These are phyloP conservation scores for Drosophila orosa DNA, from an alignment of 1,140 invertebrate species.

Conservation along the genomic window DNA sequence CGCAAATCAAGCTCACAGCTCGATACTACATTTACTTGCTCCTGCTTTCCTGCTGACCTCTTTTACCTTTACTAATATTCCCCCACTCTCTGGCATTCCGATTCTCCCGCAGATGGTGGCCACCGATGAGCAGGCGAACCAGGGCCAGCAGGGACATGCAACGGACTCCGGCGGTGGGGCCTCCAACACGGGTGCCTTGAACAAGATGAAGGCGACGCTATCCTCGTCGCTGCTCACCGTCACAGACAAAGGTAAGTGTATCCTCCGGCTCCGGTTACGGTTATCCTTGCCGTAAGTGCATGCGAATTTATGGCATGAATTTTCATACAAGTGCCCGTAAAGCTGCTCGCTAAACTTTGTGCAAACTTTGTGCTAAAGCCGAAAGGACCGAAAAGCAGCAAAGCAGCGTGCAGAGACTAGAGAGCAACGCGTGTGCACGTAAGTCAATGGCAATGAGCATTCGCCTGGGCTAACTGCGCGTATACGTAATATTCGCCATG, in stretches of 20 bases:
- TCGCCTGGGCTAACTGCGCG: slow-evolving; percentile 50
- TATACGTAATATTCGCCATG: slow-evolving; percentile 58
- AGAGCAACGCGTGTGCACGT: slow-evolving; percentile 33
- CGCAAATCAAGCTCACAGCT: slow-evolving; percentile 54
- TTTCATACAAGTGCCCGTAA: slow-evolving; percentile 70
- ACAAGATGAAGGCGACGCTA: slow-evolving; percentile 91
- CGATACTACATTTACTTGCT: slow-evolving; percentile 35
- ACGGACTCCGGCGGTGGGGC: slow-evolving; percentile 84
- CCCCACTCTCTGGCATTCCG: neutral
- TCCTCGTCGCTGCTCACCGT: slow-evolving; percentile 92
- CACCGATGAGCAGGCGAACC: slow-evolving; percentile 87
- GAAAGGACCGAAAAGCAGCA: slow-evolving; percentile 37
- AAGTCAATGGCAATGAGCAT: slow-evolving; percentile 57
- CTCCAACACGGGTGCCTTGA: slow-evolving; percentile 87
- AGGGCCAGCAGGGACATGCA: slow-evolving; percentile 85
- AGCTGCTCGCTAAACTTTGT: slow-evolving; percentile 63
- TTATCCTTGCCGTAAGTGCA: slow-evolving; percentile 57
- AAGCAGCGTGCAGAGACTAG: neutral
- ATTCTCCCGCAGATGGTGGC: slow-evolving; percentile 88
- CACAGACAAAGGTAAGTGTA: slow-evolving; percentile 90
- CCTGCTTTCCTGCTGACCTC: neutral
- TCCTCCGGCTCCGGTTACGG: neutral
- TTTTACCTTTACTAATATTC: slow-evolving; percentile 12
- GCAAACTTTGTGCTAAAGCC: slow-evolving; percentile 55
- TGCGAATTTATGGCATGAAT: slow-evolving; percentile 75